Base-by-base conservation (phyloP, 2,888 invertebrate genomes). In the Ctenicera cuprea region DNA sequence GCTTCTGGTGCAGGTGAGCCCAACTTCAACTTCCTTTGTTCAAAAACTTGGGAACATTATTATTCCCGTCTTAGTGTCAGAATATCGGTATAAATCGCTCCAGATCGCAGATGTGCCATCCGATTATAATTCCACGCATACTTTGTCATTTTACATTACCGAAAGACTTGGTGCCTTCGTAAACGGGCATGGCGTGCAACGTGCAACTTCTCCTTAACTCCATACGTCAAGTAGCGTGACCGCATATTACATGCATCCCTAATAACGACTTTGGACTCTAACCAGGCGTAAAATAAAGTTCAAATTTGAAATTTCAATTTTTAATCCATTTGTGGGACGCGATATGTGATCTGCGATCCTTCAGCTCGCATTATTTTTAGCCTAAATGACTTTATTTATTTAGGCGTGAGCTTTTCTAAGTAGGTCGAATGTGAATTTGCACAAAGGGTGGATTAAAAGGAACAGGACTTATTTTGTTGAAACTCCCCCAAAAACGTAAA, bases 111-210 rank as follows among this genome's bases (percentile, higher is more conserved):
- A 69, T 69, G 69, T 37, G 69, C 45, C 61, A 16, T 62, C 61
- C 61, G 61, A 69, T 69, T 69, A 62, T 22, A 52, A 73, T 67
- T 73, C 67, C 30, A 14, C 22, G 72, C 72, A 43, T 63, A 73
- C 62, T 61, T 65, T 62, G 59, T 73, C 72, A 68, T 68, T 73
- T 62, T 48, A 64, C 43, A 71, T 71, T 71, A 61, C 18, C 33
- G 18, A 38, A 37, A 20, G 38, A 20, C 59, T 38, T 38, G 59
- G 18, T 38, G 59, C 38, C 59, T 37, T 38, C 38, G 14, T 59
- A 38, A 33, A 38, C 38, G 33, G n/a, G 20, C 12, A 30, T 59
- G 59, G 59, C 59, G 59, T 59, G 59, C 18, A 38, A 18, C 59
- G 0, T 54, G 30, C 59, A 59, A 38, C 59, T 59, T 59, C 59